These are phyloP conservation scores for Hirundichthys speculiger DNA, from an alignment of 2,113 vertebrate species.

Conservation along the genomic window DNA sequence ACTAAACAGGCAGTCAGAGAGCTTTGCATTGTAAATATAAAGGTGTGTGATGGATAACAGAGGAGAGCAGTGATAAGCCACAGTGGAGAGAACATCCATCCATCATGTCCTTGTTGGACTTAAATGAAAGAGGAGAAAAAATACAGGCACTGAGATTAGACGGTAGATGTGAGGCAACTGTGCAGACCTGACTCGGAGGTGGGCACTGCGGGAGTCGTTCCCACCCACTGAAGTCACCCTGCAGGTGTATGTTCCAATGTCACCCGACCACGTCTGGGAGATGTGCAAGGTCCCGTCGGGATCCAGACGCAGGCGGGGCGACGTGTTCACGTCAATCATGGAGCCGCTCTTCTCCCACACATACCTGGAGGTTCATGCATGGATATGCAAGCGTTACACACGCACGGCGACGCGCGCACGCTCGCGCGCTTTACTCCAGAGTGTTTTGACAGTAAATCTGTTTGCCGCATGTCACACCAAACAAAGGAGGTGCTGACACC, in stretches of 20 bases:
- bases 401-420: background rate
- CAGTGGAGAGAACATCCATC: constrained; percentile 58
- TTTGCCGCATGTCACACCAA: constrained; percentile 31
- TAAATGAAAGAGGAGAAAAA: constrained; percentile 27
- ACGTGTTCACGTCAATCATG: constrained; percentile 79
- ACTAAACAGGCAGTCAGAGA: constrained; percentile 37
- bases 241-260: constrained; percentile 97
- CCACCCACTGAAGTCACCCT: constrained; percentile 92
- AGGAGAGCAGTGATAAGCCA: constrained; percentile 42
- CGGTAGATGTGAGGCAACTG: constrained; percentile 12
- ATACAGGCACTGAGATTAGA: constrained; percentile 31
- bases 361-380: constrained; percentile 76
- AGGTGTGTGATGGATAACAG: constrained; percentile 52
- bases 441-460: constrained; percentile 41
- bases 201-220: constrained; percentile 92
- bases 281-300: constrained; percentile 90
- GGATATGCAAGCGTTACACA: background rate
- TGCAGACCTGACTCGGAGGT: constrained; percentile 92
- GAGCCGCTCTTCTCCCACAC: constrained; percentile 93
- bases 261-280: constrained; percentile 97
- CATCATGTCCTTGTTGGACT: constrained; percentile 43
- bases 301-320: constrained; percentile 87
- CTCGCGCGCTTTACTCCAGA: constrained; percentile 3
- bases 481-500: constrained; percentile 46
- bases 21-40: constrained; percentile 51